phyloP scores from a whole-genome alignment of 1,140 invertebrate genomes.

The Drosophila cardini region DNA sequence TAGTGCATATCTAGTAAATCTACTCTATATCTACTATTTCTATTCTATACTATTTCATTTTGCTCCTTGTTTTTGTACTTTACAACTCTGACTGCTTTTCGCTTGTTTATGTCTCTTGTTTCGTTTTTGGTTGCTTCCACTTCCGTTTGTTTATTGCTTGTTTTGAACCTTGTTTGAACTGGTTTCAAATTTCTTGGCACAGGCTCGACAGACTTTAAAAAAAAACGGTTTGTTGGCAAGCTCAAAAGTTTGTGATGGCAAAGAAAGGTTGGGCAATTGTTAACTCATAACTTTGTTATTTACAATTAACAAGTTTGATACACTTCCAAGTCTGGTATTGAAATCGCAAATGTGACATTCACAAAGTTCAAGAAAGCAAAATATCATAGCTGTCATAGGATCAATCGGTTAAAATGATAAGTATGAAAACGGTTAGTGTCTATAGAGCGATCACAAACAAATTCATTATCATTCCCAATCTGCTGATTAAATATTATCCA shows the following conservation, averaged over 20 bases:
- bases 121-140: conserved; percentile 51
- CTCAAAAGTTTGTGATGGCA: conserved; percentile 25
- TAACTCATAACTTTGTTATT: conserved; percentile 77
- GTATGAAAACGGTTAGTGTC: too few relatives aligned
- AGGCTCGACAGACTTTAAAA: conserved; percentile 30
- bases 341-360: too few relatives aligned
- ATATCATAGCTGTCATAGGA: too few relatives aligned
- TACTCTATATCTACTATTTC: too few relatives aligned
- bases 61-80: conserved; percentile 54
- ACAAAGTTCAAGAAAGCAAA: conserved; percentile 8
- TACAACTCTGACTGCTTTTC: conserved; percentile 47
- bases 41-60: conserved; percentile 26
- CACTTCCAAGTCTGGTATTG: conserved; percentile 55
- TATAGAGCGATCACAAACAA: too few relatives aligned
- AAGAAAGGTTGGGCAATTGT: conserved; percentile 12
- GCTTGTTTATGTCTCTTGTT: conserved; percentile 74
- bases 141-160: conserved; percentile 73
- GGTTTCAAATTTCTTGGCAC: conserved; percentile 79
- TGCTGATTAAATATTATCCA: too few relatives aligned
- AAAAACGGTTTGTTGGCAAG: conserved; percentile 41
- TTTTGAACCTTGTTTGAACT: conserved; percentile 79
- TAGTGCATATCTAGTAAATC: conserved; percentile 71
- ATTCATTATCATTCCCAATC: too few relatives aligned
- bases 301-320: conserved; percentile 76
- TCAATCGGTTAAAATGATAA: too few relatives aligned